phyloP scores from a whole-genome alignment of 2,113 vertebrate genomes.

The Lepidothrix coronata region DNA sequence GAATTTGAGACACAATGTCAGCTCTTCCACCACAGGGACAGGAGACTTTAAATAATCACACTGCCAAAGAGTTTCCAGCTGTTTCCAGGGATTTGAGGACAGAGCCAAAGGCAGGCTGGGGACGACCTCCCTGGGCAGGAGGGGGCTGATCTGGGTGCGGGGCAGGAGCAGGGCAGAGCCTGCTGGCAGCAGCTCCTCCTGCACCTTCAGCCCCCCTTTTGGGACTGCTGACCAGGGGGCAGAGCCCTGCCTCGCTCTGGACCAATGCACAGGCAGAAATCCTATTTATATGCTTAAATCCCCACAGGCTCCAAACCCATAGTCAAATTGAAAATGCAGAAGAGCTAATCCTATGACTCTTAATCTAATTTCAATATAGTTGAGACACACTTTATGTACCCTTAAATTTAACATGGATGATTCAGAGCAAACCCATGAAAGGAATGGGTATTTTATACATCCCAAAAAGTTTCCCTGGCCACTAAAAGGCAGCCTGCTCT shows the following conservation, averaged over 20 bases:
- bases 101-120: background rate
- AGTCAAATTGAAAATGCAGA: background rate
- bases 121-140: background rate
- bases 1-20: background rate
- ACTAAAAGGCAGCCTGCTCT: background rate
- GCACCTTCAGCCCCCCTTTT: background rate
- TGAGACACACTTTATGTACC: background rate
- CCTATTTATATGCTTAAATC: background rate
- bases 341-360: conserved; percentile 12
- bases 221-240: background rate
- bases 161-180: background rate
- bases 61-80: background rate
- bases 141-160: background rate
- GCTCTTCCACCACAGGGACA: background rate
- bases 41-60: background rate
- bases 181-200: background rate
- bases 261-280: background rate
- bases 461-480: background rate
- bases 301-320: background rate
- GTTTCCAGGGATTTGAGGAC: background rate
- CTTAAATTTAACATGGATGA: background rate
- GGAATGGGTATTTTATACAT: background rate
- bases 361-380: background rate
- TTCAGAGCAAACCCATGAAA: background rate
- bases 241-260: accelerated